Conservation (phyloP, 1,140 invertebrate genomes). For the Helicoverpa zea region DNA sequence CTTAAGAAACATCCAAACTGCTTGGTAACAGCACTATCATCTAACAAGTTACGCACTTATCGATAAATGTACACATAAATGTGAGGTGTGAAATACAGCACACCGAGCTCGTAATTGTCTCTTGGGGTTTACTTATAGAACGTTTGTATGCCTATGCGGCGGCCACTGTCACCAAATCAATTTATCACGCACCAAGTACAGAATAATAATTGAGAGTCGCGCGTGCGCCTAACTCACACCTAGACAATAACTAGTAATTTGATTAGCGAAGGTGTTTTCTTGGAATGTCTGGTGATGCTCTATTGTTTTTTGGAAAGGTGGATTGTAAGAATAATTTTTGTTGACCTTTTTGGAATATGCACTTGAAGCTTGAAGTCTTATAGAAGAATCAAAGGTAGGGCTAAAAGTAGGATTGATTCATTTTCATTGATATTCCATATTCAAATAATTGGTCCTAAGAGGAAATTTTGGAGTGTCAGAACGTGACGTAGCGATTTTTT, state of each 20-base stretch:
- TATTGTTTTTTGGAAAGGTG: conserved; percentile 7
- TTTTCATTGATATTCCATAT: too few relatives aligned
- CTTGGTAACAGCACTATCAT: conserved; percentile 40
- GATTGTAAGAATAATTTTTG: too few relatives aligned
- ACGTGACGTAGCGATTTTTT: too few relatives aligned
- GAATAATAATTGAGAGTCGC: conserved; percentile 75
- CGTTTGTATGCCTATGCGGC: conserved; percentile 73
- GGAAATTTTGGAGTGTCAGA: too few relatives aligned
- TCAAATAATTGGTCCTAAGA: too few relatives aligned
- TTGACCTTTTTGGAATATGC: too few relatives aligned
- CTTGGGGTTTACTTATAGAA: conserved; percentile 63
- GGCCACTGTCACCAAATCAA: conserved; percentile 78
- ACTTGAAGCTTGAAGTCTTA: too few relatives aligned
- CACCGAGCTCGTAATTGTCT: conserved; percentile 67
- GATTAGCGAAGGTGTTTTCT: conserved; percentile 65
- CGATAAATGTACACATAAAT: conserved; percentile 52
- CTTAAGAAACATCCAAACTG: conserved; percentile 3
- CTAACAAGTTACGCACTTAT: conserved; percentile 36
- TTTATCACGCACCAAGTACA: conserved; percentile 76
- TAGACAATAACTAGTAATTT: conserved; percentile 77
- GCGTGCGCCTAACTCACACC: conserved; percentile 74
- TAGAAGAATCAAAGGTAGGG: too few relatives aligned
- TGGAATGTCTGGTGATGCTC: conserved; percentile 55
- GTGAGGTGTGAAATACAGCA: conserved; percentile 51
- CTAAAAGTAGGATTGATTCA: too few relatives aligned